Evolutionary conservation across 2,888 invertebrate genomes (phyloP), one percentile per base, ranked within the genome.

Genomic region (Rhagonycha fulva): DNA sequence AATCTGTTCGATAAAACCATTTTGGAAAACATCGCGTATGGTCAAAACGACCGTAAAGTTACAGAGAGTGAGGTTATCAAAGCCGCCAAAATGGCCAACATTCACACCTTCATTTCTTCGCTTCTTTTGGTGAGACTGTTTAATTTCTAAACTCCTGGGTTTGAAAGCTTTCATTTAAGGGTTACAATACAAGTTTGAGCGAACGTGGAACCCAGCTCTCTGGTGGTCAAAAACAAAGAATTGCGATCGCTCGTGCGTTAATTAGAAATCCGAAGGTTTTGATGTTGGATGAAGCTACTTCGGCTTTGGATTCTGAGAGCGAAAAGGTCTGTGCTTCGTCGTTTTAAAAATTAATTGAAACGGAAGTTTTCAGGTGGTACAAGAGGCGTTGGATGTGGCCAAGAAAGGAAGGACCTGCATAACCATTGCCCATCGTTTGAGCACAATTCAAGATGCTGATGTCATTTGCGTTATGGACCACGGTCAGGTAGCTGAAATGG

Each of bases 1-100:
- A 93, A 94, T 1, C 90, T 98, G 0, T 98, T 98, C 87, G 95
- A 96, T 86, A 91, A 95, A 74, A 94, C 95, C 7, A 96, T 98
- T 74, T 91, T 90, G 0, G 95, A 98, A 80, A 98, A 98, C 87
- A 98, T 98, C 81, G 94, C 95, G 0, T 98, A 98, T 84, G 98
- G 98, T 4, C 95, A 96, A 84, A 96, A 95, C 84, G 87, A 89
- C 0, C 88, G 93, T 12, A 85, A 85, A 4, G 92, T 94, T 0
- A 84, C 89, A 2, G 91, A 92, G 87, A 91, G 92, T 68, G 96
- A 96, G 85, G 91, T 97, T 67, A 93, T 96, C 0, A 89, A 91
- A 23, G 94, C 95, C 0, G 95, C 96, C 0, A 93, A 92, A 83
- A 93, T 93, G 84, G 96, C 97, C 0, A 97, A 97, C 84, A 96